Conservation (phyloP, 1,140 invertebrate genomes). For the Gryon sp. region DNA sequence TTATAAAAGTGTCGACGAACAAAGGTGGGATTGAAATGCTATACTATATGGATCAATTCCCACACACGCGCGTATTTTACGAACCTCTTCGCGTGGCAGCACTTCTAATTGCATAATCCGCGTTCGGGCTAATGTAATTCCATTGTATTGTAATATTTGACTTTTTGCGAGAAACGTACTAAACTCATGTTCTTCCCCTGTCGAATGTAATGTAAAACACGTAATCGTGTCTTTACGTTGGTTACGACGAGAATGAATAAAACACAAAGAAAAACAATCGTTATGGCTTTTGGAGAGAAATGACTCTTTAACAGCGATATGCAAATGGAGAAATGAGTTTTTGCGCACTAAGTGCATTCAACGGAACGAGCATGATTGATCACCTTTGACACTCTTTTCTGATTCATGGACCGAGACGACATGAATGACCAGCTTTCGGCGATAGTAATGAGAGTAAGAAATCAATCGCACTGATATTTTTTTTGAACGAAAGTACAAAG, state of each 20-base stretch:
- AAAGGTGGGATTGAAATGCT: slow-evolving; percentile 59
- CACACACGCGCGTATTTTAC: slow-evolving; percentile 47
- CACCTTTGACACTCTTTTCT: slow-evolving; percentile 41
- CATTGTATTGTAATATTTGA: slow-evolving; percentile 54
- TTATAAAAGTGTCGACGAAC: slow-evolving; percentile 43
- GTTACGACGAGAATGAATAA: slow-evolving; percentile 8
- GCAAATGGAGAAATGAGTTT: neutral
- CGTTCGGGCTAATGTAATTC: slow-evolving; percentile 39
- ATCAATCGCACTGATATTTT: slow-evolving; percentile 20
- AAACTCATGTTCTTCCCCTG: slow-evolving; percentile 10
- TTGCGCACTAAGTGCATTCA: slow-evolving; percentile 2
- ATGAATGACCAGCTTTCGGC: slow-evolving; percentile 26
- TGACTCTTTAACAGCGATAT: neutral
- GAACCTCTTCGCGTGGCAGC: slow-evolving; percentile 53
- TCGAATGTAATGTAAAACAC: slow-evolving; percentile 14
- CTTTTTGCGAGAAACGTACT: slow-evolving; percentile 25
- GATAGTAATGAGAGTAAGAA: slow-evolving; percentile 22
- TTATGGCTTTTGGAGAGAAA: neutral
- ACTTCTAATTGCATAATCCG: slow-evolving; percentile 57
- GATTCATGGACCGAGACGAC: slow-evolving; percentile 15
- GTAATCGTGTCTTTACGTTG: slow-evolving; percentile 14
- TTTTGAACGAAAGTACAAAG: slow-evolving; percentile 14
- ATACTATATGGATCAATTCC: slow-evolving; percentile 61
- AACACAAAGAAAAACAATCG: neutral
- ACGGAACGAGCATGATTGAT: slow-evolving; percentile 18